Evolutionary conservation across 2,888 invertebrate genomes (phyloP).

Genomic region (Pasiphila rectangulata): DNA sequence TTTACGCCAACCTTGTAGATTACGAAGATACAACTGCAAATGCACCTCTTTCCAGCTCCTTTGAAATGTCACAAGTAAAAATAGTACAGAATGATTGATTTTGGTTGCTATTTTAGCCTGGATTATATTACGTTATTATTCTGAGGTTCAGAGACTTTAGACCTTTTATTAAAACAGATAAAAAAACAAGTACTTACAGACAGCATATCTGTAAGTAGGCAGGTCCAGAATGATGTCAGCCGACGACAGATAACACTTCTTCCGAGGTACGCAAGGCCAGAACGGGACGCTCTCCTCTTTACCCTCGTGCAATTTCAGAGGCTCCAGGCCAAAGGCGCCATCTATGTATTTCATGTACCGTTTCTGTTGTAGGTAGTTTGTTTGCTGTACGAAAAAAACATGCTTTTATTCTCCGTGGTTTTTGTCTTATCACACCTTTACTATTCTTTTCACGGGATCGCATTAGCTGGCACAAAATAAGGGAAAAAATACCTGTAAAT

Average conservation of each 20-base stretch:
- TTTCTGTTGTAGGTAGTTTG: conserved; percentile 50
- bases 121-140: too few species aligned
- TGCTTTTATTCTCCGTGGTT: neutral
- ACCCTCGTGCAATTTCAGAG: conserved; percentile 24
- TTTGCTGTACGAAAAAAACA: conserved; percentile 37
- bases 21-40: too few species aligned
- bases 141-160: too few species aligned
- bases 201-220: conserved; percentile 58
- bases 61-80: too few species aligned
- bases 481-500: too few species aligned
- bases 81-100: too few species aligned
- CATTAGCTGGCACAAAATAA: too few species aligned
- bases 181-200: conserved; percentile 47
- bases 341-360: conserved; percentile 54
- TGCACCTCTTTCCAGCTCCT: too few species aligned
- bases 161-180: neutral
- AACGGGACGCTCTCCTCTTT: conserved; percentile 32
- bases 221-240: conserved; percentile 68
- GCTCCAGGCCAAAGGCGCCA: conserved; percentile 53
- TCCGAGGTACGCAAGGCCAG: conserved; percentile 68
- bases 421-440: too few species aligned
- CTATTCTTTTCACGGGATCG: too few species aligned
- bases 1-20: too few species aligned
- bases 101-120: too few species aligned
- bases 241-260: conserved; percentile 50